phyloP scores from a whole-genome alignment of 2,113 vertebrate species.

The Phocoena sinus region DNA sequence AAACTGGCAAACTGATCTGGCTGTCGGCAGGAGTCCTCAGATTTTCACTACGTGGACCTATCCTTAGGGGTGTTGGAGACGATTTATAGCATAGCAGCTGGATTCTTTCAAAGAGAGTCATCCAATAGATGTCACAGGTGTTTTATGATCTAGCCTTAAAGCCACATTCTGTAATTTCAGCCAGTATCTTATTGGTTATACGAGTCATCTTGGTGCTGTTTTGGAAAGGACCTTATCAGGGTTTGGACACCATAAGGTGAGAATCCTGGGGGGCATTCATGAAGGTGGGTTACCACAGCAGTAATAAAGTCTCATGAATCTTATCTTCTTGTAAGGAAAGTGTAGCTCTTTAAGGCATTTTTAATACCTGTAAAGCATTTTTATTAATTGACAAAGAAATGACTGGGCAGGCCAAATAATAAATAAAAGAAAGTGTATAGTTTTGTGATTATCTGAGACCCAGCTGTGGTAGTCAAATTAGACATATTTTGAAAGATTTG shows the following conservation, averaged over 20 bases:
- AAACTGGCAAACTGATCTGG: neutral
- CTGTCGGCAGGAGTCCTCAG: neutral
- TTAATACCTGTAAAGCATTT: neutral
- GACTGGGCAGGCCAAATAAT: neutral
- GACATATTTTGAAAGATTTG: neutral
- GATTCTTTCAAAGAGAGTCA: neutral
- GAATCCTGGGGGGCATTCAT: accelerated
- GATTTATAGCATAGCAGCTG: neutral
- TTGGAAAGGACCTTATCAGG: neutral
- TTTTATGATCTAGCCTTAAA: neutral
- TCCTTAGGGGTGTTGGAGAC: neutral
- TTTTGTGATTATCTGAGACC: neutral
- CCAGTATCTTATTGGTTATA: neutral
- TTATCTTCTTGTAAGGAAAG: neutral
- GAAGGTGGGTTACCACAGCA: neutral
- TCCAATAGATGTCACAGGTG: neutral
- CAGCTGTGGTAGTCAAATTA: neutral
- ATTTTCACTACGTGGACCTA: neutral
- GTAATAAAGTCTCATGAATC: neutral
- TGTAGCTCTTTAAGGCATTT: neutral
- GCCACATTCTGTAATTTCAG: neutral
- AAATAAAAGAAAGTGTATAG: neutral
- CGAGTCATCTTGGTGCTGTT: neutral
- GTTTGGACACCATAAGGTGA: accelerated
- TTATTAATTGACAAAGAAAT: neutral